Evolutionary conservation across 2,888 invertebrate species (phyloP).

Genomic region (Thereva unica): DNA sequence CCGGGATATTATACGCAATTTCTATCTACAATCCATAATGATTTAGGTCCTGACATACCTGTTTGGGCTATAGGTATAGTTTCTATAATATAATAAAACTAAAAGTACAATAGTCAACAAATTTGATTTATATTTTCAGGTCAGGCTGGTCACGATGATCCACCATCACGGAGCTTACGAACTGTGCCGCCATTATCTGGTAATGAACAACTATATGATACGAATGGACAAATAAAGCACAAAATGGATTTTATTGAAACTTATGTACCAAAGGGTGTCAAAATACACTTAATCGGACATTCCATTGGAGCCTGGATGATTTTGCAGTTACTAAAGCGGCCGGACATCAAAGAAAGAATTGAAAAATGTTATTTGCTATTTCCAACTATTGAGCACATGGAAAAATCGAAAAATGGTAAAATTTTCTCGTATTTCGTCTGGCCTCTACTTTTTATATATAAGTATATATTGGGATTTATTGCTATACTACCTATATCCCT

Average conservation of each 20-base stretch:
- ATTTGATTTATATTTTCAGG: slow-evolving; percentile 49
- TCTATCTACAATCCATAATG: slow-evolving; percentile 66
- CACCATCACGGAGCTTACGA: slow-evolving; percentile 60
- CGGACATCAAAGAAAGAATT: slow-evolving; percentile 62
- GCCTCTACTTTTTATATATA: slow-evolving; percentile 59
- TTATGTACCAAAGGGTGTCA: slow-evolving; percentile 72
- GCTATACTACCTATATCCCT: slow-evolving; percentile 63
- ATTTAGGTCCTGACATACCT: slow-evolving; percentile 63
- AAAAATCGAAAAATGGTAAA: slow-evolving; percentile 72
- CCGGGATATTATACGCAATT: slow-evolving; percentile 81
- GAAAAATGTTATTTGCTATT: slow-evolving; percentile 76
- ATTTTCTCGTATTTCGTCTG: slow-evolving; percentile 67
- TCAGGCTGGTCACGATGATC: slow-evolving; percentile 81
- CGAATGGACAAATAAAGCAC: slow-evolving; percentile 70
- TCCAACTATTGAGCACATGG: slow-evolving; percentile 86
- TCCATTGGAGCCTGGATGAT: slow-evolving; percentile 89
- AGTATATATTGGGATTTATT: slow-evolving; percentile 61
- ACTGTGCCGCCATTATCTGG: slow-evolving; percentile 60
- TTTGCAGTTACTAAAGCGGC: slow-evolving; percentile 70
- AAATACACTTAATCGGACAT: slow-evolving; percentile 83
- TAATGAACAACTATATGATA: slow-evolving; percentile 68
- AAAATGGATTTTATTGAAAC: slow-evolving; percentile 68
- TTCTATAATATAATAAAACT: background rate
- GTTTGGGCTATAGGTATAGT: slow-evolving; percentile 75
- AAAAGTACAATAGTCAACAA: background rate